These are phyloP conservation scores for Corythoichthys intestinalis DNA, from an alignment of 2,113 vertebrate species.

Conservation along the genomic window DNA sequence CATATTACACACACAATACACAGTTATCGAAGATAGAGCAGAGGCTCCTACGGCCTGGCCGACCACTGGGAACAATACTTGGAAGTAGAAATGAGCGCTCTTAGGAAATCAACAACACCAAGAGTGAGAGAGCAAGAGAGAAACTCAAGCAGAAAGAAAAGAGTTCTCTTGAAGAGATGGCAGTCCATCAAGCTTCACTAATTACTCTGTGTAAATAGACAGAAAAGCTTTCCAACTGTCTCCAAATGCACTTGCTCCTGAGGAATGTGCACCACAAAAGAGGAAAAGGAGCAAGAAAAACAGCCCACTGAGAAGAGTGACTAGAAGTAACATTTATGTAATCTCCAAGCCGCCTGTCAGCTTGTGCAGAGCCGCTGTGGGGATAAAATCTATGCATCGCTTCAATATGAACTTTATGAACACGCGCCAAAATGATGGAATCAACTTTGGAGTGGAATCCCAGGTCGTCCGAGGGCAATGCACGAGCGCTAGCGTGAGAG, in stretches of 20 bases:
- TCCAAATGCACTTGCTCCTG: neutral
- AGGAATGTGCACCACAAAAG: conserved; percentile 10
- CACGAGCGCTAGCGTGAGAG: neutral
- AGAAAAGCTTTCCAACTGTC: neutral
- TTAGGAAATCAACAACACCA: conserved; percentile 43
- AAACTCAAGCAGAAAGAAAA: conserved; percentile 21
- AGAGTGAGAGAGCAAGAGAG: conserved; percentile 8
- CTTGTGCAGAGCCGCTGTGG: conserved; percentile 7
- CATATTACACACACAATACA: neutral
- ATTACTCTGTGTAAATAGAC: neutral
- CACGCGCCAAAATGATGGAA: conserved; percentile 13
- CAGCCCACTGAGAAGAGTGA: conserved; percentile 14
- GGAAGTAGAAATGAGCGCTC: conserved; percentile 53
- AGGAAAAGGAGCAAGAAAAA: neutral
- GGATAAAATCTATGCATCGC: conserved; percentile 14
- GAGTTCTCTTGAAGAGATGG: neutral
- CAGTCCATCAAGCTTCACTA: conserved; percentile 1
- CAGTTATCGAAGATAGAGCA: conserved; percentile 18
- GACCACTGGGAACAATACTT: conserved; percentile 56
- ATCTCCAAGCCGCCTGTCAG: conserved; percentile 31
- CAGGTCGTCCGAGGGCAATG: neutral
- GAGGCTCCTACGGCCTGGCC: conserved; percentile 21
- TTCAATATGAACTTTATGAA: neutral
- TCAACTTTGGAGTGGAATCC: neutral
- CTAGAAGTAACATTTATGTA: conserved; percentile 35